Evolutionary conservation across 2,113 vertebrate genomes (phyloP).

Genomic region (Phoxinus phoxinus): DNA sequence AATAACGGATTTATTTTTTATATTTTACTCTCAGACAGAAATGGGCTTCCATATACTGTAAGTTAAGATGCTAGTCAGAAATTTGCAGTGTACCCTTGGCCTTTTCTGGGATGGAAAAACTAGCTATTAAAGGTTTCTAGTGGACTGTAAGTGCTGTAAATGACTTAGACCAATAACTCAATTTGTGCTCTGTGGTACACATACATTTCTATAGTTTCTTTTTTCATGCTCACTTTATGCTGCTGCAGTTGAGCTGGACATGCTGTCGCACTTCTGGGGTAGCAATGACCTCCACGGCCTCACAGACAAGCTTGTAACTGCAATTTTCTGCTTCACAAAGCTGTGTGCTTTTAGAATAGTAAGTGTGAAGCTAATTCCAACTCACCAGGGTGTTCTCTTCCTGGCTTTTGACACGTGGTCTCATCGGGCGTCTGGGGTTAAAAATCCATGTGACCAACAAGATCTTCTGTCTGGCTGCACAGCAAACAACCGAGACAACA

Average conservation of each 20-base stretch:
- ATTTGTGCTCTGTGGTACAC: background rate
- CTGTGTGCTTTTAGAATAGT: slow-evolving; percentile 44
- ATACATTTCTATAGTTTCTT: slow-evolving; percentile 26
- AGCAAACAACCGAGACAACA: slow-evolving; percentile 24
- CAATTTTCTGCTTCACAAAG: slow-evolving; percentile 56
- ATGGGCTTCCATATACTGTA: no score
- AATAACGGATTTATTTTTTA: background rate
- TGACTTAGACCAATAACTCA: slow-evolving; percentile 15
- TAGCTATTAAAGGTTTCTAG: slow-evolving; percentile 1
- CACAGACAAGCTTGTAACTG: slow-evolving; percentile 49
- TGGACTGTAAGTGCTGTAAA: slow-evolving; percentile 16
- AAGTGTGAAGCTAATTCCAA: slow-evolving; percentile 36
- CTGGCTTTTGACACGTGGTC: slow-evolving; percentile 26
- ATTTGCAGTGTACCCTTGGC: slow-evolving; percentile 4
- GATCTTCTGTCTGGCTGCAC: slow-evolving; percentile 44
- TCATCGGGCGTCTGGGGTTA: slow-evolving; percentile 35
- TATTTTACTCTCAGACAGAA: background rate
- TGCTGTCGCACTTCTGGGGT: slow-evolving; percentile 37
- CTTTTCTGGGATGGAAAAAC: slow-evolving; percentile 4
- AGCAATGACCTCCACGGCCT: slow-evolving; percentile 27
- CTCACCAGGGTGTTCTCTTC: slow-evolving; percentile 38
- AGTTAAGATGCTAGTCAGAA: background rate
- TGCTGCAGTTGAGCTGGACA: slow-evolving; percentile 12
- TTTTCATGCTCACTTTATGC: slow-evolving; percentile 40
- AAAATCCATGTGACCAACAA: slow-evolving; percentile 35